These are phyloP conservation scores for Anoplopoma fimbria DNA, from an alignment of 2,113 vertebrate genomes.

Conservation along the genomic window DNA sequence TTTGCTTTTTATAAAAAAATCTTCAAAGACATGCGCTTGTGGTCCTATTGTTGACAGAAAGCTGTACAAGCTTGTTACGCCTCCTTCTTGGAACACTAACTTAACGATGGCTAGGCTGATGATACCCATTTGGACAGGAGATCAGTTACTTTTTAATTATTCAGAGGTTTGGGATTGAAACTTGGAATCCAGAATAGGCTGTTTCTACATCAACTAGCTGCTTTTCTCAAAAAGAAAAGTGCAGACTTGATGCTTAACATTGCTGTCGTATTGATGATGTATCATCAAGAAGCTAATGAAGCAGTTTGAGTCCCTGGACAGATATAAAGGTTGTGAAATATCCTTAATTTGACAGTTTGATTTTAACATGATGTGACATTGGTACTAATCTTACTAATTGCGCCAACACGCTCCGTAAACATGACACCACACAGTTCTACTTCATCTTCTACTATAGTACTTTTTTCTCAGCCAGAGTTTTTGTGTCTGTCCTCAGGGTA, in stretches of 20 bases:
- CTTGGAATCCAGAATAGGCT: constrained; percentile 40
- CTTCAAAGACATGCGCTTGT: constrained; percentile 50
- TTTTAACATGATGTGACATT: constrained; percentile 31
- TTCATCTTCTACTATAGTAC: not conserved
- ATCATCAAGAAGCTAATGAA: constrained; percentile 30
- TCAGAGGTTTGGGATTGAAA: constrained; percentile 45
- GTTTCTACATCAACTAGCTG: constrained; percentile 41
- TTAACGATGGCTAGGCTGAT: constrained; percentile 60
- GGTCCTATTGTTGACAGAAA: constrained; percentile 48
- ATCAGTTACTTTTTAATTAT: constrained; percentile 64
- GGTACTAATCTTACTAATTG: constrained; percentile 71
- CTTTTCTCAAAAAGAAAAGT: constrained; percentile 34
- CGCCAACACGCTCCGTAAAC: not conserved
- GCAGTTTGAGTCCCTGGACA: constrained; percentile 23
- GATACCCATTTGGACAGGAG: constrained; percentile 64
- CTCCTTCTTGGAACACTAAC: constrained; percentile 37
- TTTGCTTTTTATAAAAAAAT: constrained; percentile 46
- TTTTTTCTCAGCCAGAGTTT: constrained; percentile 46
- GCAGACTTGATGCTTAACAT: constrained; percentile 42
- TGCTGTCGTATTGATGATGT: constrained; percentile 17
- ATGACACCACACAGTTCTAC: not conserved
- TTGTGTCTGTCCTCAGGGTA: constrained; percentile 88
- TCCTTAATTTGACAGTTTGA: not conserved
- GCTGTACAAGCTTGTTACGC: constrained; percentile 15
- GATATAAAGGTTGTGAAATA: constrained; percentile 35